Conservation (phyloP, 2,797 vertebrate genomes). For the Perodicticus potto region DNA sequence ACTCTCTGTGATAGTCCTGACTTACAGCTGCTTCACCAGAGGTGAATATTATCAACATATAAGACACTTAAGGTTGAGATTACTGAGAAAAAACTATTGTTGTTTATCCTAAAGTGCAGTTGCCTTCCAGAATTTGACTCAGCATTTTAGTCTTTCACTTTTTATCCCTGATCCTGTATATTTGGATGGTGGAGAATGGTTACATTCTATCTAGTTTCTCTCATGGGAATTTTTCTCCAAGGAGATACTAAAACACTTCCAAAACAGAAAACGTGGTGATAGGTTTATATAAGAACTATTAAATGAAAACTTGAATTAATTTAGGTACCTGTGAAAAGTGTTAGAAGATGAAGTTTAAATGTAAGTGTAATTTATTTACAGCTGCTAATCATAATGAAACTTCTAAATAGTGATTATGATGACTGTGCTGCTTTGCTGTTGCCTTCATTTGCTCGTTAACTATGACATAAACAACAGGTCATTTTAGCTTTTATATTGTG, state of each 20-base stretch:
- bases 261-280: not conserved
- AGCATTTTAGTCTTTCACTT: not conserved
- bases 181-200: not conserved
- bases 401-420: not conserved
- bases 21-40: not conserved
- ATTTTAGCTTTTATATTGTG: not conserved
- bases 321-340: not conserved
- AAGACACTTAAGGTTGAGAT: not conserved
- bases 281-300: not conserved
- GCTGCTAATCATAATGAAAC: not conserved
- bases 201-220: not conserved
- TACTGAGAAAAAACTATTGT: not conserved
- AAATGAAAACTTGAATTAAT: conserved; percentile 8
- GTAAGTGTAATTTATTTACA: not conserved
- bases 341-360: conserved; percentile 6
- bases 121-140: not conserved
- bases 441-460: not conserved
- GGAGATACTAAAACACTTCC: not conserved
- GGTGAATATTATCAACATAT: not conserved
- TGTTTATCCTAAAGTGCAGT: not conserved
- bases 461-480: not conserved
- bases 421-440: not conserved
- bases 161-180: not conserved
- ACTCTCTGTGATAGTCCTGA: not conserved
- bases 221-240: not conserved